Conservation (phyloP, 2,888 invertebrate species). For the Saturnia japonica region DNA sequence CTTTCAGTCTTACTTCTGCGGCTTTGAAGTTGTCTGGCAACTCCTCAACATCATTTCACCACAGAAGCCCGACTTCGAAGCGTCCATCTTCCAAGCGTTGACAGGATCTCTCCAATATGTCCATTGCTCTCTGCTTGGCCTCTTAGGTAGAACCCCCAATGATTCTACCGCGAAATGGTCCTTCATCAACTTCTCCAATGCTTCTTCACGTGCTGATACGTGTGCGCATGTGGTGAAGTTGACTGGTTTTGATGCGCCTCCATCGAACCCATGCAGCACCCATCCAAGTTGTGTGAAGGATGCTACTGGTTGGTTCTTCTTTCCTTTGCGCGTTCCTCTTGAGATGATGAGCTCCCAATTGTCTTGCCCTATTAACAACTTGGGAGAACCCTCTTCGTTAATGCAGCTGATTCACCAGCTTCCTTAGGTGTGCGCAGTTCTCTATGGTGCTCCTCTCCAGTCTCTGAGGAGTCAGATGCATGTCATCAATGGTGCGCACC, state of each 20-base stretch:
- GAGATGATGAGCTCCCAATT: no score
- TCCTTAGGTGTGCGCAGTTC: neutral
- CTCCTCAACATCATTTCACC: neutral
- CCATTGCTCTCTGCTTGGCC: neutral
- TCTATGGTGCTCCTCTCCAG: neutral
- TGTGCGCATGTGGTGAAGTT: neutral
- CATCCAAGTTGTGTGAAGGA: neutral
- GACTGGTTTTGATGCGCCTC: neutral
- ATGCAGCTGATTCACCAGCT: no score
- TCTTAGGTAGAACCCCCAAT: neutral
- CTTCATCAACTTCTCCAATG: neutral
- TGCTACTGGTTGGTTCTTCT: no score
- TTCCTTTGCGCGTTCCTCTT: no score
- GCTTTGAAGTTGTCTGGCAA: neutral
- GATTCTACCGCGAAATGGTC: neutral
- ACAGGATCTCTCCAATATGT: neutral
- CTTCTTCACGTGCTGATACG: neutral
- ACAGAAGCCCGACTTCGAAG: neutral
- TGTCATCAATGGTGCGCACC: neutral
- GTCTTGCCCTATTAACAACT: no score
- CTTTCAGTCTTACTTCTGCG: neutral
- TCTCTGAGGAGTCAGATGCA: neutral
- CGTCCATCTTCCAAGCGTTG: neutral
- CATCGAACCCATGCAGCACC: neutral
- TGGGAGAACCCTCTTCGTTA: no score